Evolutionary conservation across 1,140 invertebrate species (phyloP), one percentile per base, ranked within the genome.

Genomic region (Drosophila orosa): DNA sequence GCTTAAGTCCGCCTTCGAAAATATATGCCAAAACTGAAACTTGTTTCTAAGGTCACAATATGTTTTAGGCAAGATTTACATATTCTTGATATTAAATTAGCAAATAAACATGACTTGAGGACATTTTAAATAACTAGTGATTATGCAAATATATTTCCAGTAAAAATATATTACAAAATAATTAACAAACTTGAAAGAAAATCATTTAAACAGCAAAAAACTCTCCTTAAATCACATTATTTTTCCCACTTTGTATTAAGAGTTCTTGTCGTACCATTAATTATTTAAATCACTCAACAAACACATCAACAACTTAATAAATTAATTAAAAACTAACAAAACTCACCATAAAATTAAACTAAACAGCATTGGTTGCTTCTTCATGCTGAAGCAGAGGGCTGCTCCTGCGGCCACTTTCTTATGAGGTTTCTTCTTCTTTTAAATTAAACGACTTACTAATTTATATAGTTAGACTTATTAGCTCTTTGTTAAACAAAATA

Each of bases 391-490:
- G 85, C 80, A 78, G 69, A 50, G 39, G 67, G 54, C 60, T 78
- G 63, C 67, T 85, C 44, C 66, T 67, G 33, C 45, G 44, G 56
- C 69, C 52, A 72, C 54, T 57, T 27, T 65, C 15, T 24, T 65
- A 50, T 48, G 47, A 68, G 39, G 31, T 35, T 35, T 50, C 7
- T 10, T 12, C 12, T 31, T 35, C 31, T 37, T 47, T 87, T 89
- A 87, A 82, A 79, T 87, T 89, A 86, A 58, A 72, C 79, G 79
- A 83, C 79, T 86, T 89, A 89, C 81, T 86, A 69, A 83, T 87
- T 87, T 89, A 89, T 89, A 80, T 80, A 79, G 48, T 72, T 83
- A 66, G 81, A 89, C 84, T 87, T 89, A 89, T 86, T 77, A 83
- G 79, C 84, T 86, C 72, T 83, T 87, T 75, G 71, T 79, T 86